Percentiles rank a stretch among this genome's conserved stretches.
Evolutionary conservation across 2,113 vertebrate species (phyloP).

Genomic region (Speoplatyrhinus poulsoni): DNA sequence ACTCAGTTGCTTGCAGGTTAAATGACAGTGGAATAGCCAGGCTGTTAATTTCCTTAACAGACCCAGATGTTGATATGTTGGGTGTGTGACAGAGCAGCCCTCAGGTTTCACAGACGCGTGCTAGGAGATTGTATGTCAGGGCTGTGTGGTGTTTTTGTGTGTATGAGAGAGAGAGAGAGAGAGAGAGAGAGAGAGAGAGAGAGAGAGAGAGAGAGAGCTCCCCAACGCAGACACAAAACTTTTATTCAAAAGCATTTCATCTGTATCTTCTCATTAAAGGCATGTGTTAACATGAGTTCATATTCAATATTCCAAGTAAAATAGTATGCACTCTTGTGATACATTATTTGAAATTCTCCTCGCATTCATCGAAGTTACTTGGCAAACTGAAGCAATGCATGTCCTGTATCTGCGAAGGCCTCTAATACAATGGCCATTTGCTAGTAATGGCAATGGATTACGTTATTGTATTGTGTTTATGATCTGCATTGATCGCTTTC

Average conservation of each 20-base stretch:
- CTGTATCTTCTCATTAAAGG: slow-evolving; percentile 17
- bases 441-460: slow-evolving; percentile 73
- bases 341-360: slow-evolving; percentile 13
- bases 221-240: background rate
- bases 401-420: slow-evolving; percentile 45
- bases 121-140: slow-evolving; percentile 27
- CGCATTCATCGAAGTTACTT: slow-evolving; percentile 41
- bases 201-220: background rate
- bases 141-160: slow-evolving; percentile 2
- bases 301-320: background rate
- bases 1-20: slow-evolving; percentile 72
- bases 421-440: slow-evolving; percentile 65
- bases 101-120: slow-evolving; percentile 53
- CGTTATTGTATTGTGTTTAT: slow-evolving; percentile 77
- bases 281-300: slow-evolving; percentile 8
- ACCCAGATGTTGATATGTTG: slow-evolving; percentile 78
- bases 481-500: slow-evolving; percentile 69
- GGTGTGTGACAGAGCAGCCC: slow-evolving; percentile 47
- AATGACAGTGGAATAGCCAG: slow-evolving; percentile 60
- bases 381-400: slow-evolving; percentile 47
- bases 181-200: background rate
- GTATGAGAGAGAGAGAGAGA: background rate
- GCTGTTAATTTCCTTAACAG: slow-evolving; percentile 63
- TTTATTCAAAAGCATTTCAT: slow-evolving; percentile 11
- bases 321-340: background rate